These are phyloP conservation scores for Pangasius krempfi DNA, from an alignment of 2,797 vertebrate genomes.

Conservation along the genomic window DNA sequence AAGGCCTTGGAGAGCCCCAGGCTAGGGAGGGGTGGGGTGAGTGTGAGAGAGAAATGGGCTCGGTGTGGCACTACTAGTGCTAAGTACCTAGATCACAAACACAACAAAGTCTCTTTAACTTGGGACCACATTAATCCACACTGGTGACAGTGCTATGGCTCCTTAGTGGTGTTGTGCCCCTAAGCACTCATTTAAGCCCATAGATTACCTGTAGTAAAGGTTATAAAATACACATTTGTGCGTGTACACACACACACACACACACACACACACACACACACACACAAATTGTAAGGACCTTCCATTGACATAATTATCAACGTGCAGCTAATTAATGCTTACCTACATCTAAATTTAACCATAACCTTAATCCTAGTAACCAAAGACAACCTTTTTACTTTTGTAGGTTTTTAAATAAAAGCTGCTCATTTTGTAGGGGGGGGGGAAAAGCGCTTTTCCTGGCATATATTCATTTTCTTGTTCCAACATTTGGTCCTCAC, in stretches of 20 bases:
- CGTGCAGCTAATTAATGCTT: background rate
- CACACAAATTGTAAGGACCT: background rate
- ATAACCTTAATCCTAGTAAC: background rate
- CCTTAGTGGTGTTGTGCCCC: background rate
- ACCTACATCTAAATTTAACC: background rate
- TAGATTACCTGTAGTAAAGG: constrained; percentile 8
- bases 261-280: background rate
- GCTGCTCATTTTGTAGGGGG: background rate
- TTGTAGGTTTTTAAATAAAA: background rate
- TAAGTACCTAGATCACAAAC: constrained; percentile 3
- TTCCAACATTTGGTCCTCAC: background rate
- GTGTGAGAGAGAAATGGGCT: background rate
- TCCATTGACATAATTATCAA: background rate
- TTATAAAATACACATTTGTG: background rate
- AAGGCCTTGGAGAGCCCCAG: background rate
- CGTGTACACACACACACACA: background rate
- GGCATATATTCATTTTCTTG: background rate
- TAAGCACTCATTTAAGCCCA: background rate
- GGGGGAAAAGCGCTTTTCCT: background rate
- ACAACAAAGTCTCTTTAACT: constrained; percentile 5
- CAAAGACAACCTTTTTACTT: background rate
- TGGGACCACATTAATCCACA: constrained; percentile 1
- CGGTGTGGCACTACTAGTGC: background rate
- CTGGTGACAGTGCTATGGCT: background rate
- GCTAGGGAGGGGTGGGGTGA: background rate